phyloP scores from a whole-genome alignment of 2,113 vertebrate species.

The Ariopsis seemanni region DNA sequence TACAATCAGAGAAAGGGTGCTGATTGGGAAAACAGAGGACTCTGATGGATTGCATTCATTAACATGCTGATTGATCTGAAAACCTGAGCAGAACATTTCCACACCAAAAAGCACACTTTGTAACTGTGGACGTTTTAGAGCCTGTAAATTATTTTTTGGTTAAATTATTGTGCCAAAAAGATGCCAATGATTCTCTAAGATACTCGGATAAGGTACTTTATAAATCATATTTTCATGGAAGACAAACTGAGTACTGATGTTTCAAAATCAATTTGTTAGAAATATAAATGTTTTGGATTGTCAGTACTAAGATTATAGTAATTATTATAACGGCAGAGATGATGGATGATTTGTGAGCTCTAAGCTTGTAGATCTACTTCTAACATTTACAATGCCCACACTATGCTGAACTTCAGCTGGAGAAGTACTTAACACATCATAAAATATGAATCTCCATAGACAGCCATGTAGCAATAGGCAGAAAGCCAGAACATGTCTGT shows the following conservation, averaged over 20 bases:
- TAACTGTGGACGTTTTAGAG: neutral
- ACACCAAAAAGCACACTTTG: neutral
- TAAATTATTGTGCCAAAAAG: neutral
- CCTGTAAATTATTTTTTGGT: neutral
- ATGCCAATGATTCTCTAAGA: neutral
- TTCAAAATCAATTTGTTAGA: neutral
- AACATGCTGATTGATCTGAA: neutral
- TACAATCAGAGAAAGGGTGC: neutral
- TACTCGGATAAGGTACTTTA: neutral
- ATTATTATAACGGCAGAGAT: neutral
- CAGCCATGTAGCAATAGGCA: neutral
- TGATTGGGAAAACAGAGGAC: neutral
- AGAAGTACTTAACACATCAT: conserved; percentile 7
- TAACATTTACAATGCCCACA: neutral
- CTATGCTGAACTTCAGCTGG: neutral
- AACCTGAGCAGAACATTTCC: neutral
- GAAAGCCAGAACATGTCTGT: neutral
- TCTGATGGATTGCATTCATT: conserved; percentile 9
- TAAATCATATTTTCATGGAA: neutral
- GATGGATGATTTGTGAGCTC: neutral
- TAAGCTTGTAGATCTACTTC: neutral
- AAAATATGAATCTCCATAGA: neutral
- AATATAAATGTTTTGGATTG: neutral
- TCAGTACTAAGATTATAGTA: neutral
- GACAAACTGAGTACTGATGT: neutral